Evolutionary conservation across 2,113 vertebrate genomes (phyloP).

Genomic region (Ailurus styani): DNA sequence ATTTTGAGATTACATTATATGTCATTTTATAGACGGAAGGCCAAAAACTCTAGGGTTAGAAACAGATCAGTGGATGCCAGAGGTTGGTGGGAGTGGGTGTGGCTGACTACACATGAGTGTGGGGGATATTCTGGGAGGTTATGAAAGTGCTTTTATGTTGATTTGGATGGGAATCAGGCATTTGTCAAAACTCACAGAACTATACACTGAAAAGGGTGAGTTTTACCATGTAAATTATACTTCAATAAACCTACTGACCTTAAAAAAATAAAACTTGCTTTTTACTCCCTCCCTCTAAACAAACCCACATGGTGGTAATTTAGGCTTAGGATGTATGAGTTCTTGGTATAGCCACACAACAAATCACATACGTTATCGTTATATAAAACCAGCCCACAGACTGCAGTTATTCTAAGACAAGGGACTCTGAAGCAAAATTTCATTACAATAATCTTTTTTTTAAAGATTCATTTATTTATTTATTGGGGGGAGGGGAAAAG

Average conservation of each 20-base stretch:
- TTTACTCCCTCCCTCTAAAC: neutral
- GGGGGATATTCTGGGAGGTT: neutral
- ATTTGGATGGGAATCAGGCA: neutral
- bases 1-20: neutral
- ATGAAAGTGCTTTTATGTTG: neutral
- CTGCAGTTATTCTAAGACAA: neutral
- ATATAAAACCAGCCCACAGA: neutral
- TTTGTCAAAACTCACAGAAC: slow-evolving; percentile 3
- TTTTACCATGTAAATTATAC: neutral
- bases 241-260: neutral
- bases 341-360: neutral
- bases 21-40: neutral
- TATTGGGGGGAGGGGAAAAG: neutral
- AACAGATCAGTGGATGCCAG: neutral
- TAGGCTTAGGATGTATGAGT: neutral
- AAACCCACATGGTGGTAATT: neutral
- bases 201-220: neutral
- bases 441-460: neutral
- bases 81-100: neutral
- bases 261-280: neutral
- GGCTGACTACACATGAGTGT: neutral
- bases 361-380: neutral
- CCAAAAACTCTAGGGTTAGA: neutral
- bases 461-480: neutral
- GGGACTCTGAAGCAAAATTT: neutral